Conservation (phyloP, 2,888 invertebrate species). For the Mesorhabditis spiculigera region DNA sequence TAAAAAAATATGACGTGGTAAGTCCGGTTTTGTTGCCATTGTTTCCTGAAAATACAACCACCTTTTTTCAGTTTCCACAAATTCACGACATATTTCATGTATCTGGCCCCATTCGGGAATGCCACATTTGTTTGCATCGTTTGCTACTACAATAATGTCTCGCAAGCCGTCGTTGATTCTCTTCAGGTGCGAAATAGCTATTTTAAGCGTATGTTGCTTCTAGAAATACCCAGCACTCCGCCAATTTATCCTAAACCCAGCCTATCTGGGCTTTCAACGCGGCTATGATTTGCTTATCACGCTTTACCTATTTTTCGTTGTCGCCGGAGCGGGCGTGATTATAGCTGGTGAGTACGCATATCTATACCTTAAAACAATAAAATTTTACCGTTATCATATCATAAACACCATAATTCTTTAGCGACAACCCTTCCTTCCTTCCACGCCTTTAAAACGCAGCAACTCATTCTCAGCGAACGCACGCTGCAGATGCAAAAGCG, state of each 20-base stretch:
- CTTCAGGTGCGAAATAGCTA: background rate
- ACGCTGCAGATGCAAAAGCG: background rate
- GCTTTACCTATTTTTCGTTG: background rate
- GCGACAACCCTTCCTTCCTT: background rate
- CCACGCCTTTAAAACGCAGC: background rate
- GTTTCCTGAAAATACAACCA: background rate
- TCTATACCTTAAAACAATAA: too few species aligned
- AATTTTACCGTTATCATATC: too few species aligned
- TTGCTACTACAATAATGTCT: background rate
- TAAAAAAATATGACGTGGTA: too few species aligned
- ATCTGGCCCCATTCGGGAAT: background rate
- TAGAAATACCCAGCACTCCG: background rate
- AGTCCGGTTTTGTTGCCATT: too few species aligned
- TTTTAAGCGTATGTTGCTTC: slow-evolving; percentile 3
- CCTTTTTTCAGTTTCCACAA: background rate
- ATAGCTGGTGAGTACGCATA: background rate
- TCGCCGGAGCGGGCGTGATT: background rate
- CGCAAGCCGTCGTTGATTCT: background rate
- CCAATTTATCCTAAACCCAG: slow-evolving; percentile 1
- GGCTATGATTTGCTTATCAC: background rate
- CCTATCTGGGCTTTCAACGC: background rate
- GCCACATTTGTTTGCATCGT: background rate
- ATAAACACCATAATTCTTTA: background rate
- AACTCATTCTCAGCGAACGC: background rate
- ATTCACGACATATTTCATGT: background rate